A percentile compares a stretch with the other conserved stretches of the same genome.
Conservation (phyloP, 2,797 vertebrate species). For the Peromyscus nudipes region DNA sequence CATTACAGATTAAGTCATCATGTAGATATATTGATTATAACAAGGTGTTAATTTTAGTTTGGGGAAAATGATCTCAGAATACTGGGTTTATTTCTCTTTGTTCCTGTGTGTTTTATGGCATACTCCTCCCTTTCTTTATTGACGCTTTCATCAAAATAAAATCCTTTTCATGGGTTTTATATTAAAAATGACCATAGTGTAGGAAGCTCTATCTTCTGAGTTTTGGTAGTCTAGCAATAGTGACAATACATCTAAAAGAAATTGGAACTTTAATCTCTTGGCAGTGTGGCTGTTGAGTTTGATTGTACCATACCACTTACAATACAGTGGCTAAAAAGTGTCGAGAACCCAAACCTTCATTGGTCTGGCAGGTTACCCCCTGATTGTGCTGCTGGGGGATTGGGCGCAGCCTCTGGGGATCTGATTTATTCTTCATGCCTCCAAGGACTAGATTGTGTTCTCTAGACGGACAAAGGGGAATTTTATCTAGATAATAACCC, state of each 20-base stretch:
- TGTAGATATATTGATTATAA: background rate
- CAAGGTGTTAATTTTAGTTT: background rate
- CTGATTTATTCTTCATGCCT: background rate
- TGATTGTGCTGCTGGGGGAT: too few relatives aligned
- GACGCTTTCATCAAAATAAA: background rate
- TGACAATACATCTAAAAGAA: background rate
- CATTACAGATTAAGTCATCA: background rate
- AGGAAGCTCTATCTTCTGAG: background rate
- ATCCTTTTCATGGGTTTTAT: background rate
- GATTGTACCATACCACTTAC: background rate
- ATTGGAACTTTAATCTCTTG: background rate
- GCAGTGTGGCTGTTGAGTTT: too few relatives aligned
- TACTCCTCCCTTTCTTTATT: background rate
- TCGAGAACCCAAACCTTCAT: background rate
- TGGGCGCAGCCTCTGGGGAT: background rate
- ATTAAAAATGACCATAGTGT: background rate
- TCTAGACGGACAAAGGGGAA: background rate
- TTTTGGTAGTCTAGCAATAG: background rate
- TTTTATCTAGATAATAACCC: background rate
- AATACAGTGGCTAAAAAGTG: background rate
- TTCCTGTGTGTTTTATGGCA: background rate
- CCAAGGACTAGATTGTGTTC: background rate
- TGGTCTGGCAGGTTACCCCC: background rate
- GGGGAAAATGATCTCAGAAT: slow-evolving; percentile 35
- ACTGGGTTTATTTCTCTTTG: background rate